Evolutionary conservation across 2,888 invertebrate species (phyloP).

Genomic region (Watsonalla binaria): DNA sequence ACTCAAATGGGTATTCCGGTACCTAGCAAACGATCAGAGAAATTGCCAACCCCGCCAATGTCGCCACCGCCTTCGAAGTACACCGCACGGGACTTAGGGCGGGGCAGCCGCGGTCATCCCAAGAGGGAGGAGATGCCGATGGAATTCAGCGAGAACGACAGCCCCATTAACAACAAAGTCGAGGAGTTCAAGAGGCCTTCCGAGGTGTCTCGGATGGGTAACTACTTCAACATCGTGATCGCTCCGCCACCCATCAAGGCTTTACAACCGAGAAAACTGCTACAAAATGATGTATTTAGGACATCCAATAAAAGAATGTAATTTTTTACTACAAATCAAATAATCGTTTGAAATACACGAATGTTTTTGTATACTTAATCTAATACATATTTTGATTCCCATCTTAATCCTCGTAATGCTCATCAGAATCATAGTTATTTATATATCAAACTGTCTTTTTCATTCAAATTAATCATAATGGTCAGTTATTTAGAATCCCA

Average conservation of each 20-base stretch:
- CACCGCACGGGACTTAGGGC: not conserved
- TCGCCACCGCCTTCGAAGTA: not conserved
- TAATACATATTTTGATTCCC: too few relatives aligned
- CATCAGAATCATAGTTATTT: too few relatives aligned
- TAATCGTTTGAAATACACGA: constrained; percentile 8
- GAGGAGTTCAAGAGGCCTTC: constrained; percentile 44
- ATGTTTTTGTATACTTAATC: not conserved
- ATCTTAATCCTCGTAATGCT: too few relatives aligned
- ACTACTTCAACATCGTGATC: constrained; percentile 72
- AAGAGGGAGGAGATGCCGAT: constrained; percentile 36
- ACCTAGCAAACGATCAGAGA: constrained; percentile 45
- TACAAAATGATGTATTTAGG: constrained; percentile 40
- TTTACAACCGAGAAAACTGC: constrained; percentile 57
- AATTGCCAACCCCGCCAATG: constrained; percentile 11
- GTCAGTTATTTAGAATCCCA: too few relatives aligned
- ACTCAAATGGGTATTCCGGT: constrained; percentile 74
- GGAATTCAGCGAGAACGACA: constrained; percentile 37
- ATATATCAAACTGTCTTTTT: too few relatives aligned
- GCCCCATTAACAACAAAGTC: constrained; percentile 24
- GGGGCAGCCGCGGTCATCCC: constrained; percentile 20
- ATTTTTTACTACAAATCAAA: constrained; percentile 9
- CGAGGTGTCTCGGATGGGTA: constrained; percentile 67
- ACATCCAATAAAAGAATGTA: constrained; percentile 33
- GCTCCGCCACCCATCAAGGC: constrained; percentile 70
- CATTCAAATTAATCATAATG: too few relatives aligned